Percentiles rank a stretch among this genome's conserved stretches.
These are phyloP conservation scores for Cataglyphis rosenhaueri DNA, from an alignment of 2,888 invertebrate genomes.

Conservation along the genomic window DNA sequence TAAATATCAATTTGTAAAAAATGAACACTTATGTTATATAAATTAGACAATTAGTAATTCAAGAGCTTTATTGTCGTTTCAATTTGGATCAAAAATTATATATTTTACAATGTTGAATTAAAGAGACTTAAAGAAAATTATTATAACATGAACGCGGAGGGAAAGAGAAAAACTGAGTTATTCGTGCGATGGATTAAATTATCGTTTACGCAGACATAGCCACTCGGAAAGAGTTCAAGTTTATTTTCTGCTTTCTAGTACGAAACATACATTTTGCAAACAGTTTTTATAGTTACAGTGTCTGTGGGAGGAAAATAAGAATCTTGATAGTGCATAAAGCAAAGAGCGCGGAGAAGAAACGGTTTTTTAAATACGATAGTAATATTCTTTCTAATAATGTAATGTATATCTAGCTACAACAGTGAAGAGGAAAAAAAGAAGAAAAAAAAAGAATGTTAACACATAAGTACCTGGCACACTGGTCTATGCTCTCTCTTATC, in stretches of 20 bases:
- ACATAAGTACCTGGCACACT: constrained; percentile 83
- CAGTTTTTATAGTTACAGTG: constrained; percentile 70
- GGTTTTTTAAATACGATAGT: constrained; percentile 76
- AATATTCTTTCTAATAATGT: constrained; percentile 78
- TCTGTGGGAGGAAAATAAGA: constrained; percentile 64
- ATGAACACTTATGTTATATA: neutral
- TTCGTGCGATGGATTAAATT: constrained; percentile 75
- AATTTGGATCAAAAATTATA: constrained; percentile 42
- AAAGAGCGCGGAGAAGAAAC: constrained; percentile 68
- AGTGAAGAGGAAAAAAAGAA: constrained; percentile 53
- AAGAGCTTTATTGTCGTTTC: constrained; percentile 9
- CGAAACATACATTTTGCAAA: constrained; percentile 70
- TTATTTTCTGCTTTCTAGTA: constrained; percentile 76
- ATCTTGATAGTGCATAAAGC: constrained; percentile 70
- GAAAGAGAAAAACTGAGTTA: constrained; percentile 62
- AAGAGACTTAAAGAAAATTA: constrained; percentile 31
- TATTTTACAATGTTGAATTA: constrained; percentile 47
- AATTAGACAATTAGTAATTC: constrained; percentile 10
- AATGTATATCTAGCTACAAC: constrained; percentile 78
- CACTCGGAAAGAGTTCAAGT: constrained; percentile 70
- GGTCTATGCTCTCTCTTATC: constrained; percentile 82
- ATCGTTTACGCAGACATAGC: constrained; percentile 73
- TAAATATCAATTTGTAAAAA: constrained; percentile 50
- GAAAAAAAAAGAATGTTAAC: constrained; percentile 77
- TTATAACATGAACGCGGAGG: constrained; percentile 44